Evolutionary conservation across 2,888 invertebrate species (phyloP).

Genomic region (Ochlodes sylvanus): DNA sequence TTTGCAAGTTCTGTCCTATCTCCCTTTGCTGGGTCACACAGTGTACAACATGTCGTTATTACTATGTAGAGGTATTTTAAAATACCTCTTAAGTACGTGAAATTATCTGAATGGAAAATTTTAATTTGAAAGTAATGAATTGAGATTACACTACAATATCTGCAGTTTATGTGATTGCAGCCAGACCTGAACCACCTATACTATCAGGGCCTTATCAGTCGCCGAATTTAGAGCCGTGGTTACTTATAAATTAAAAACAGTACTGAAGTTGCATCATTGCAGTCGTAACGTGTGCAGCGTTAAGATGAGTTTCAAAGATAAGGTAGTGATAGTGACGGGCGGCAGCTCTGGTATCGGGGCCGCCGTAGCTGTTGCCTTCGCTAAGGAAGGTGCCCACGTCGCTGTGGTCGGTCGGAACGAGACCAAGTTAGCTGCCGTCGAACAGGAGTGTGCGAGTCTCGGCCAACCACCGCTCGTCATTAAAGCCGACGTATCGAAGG

Average conservation of each 20-base stretch:
- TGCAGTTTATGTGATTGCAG: too few species aligned
- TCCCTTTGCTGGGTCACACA: too few species aligned
- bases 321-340: constrained; percentile 60
- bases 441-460: constrained; percentile 43
- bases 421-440: constrained; percentile 2
- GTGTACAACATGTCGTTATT: too few species aligned
- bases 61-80: too few species aligned
- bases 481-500: constrained; percentile 46
- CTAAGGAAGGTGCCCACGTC: constrained; percentile 56
- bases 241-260: not conserved
- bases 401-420: constrained; percentile 53
- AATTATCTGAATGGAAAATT: too few species aligned
- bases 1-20: too few species aligned
- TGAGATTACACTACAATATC: too few species aligned
- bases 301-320: constrained; percentile 51
- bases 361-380: constrained; percentile 53
- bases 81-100: too few species aligned
- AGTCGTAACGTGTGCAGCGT: not conserved
- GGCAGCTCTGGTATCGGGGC: constrained; percentile 65
- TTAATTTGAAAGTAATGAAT: too few species aligned
- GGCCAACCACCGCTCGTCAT: constrained; percentile 42
- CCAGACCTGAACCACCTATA: too few species aligned
- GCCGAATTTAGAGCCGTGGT: not conserved
- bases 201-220: not conserved
- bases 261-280: not conserved